phyloP scores from a whole-genome alignment of 2,797 vertebrate genomes.

The Psittacula echo region DNA sequence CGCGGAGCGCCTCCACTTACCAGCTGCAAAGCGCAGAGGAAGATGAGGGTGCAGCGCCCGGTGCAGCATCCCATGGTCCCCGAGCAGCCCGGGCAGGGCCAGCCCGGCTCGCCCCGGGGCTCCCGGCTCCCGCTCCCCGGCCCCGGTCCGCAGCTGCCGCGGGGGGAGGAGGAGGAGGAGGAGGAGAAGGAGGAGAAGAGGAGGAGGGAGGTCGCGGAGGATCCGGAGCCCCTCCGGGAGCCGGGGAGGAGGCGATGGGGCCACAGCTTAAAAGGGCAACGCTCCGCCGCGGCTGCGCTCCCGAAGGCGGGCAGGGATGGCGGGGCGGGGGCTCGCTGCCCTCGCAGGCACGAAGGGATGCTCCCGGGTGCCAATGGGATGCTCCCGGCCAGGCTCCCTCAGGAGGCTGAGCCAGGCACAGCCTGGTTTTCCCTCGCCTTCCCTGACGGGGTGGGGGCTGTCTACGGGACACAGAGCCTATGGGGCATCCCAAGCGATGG shows the following conservation, averaged over 20 bases:
- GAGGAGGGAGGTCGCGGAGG: not conserved
- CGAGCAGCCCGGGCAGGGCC: not conserved
- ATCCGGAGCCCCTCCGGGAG: conserved; percentile 34
- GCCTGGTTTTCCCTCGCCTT: not conserved
- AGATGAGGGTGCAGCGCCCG: conserved; percentile 88
- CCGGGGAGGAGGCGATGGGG: not conserved
- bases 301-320: not conserved
- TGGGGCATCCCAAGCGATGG: rapidly evolving
- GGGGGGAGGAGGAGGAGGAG: not conserved
- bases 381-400: not conserved
- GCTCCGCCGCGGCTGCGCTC: not conserved
- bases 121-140: not conserved
- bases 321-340: not conserved
- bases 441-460: not conserved
- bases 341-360: not conserved
- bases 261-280: conserved; percentile 71
- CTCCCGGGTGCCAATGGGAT: not conserved
- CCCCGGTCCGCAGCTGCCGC: not conserved
- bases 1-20: conserved; percentile 76
- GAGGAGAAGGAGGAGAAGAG: not conserved
- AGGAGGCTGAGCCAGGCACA: not conserved
- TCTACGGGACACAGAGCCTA: not conserved
- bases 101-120: not conserved
- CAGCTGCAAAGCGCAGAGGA: conserved; percentile 90
- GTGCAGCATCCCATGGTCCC: conserved; percentile 89